Evolutionary conservation across 2,888 invertebrate genomes (phyloP), one percentile per base, ranked within the genome.

Genomic region (Ephialtes manifestator): DNA sequence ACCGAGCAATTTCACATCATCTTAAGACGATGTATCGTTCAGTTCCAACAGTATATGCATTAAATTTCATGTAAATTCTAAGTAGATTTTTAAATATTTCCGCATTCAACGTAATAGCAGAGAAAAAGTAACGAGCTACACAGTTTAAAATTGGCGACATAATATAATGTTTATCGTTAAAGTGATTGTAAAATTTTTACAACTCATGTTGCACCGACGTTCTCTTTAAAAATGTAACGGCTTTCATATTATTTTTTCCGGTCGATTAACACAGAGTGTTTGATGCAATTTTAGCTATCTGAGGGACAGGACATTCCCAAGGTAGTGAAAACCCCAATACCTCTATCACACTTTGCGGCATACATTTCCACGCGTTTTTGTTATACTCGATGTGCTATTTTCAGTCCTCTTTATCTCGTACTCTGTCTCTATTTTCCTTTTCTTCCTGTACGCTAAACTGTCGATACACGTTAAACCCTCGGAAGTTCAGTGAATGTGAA

Each of bases 231-330:
- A 13, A 13, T 24, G 18, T 1, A 55, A 78, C 39, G 28, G 11
- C 15, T 18, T 65, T 31, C 80, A 85, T 75, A 87, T 87, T 87
- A n/a, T 89, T 53, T 20, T 63, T 39, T 70, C 24, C 58, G 68
- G 74, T 75, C 46, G 63, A 85, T 87, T 87, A 87, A 88, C 84
- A 71, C 77, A 58, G 76, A 84, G 86, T 88, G 75, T 91, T 90
- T 90, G 90, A 92, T 94, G 92, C 91, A 92, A 91, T 94, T 94
- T 94, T 94, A 97, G 98, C 97, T 97, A 97, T 95, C 97, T 97
- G 95, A 97, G 97, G 96, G 97, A 97, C 96, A 96, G 98, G 97
- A 98, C 98, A 90, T 98, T 97, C 95, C 97, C 97, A 96, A 98
- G 98, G 97, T 97, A 97, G 94, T 96, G 95, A 91, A 89, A 88